Evolutionary conservation across 2,113 vertebrate species (phyloP), one percentile per base, ranked within the genome.

Genomic region (Hipposideros armiger): DNA sequence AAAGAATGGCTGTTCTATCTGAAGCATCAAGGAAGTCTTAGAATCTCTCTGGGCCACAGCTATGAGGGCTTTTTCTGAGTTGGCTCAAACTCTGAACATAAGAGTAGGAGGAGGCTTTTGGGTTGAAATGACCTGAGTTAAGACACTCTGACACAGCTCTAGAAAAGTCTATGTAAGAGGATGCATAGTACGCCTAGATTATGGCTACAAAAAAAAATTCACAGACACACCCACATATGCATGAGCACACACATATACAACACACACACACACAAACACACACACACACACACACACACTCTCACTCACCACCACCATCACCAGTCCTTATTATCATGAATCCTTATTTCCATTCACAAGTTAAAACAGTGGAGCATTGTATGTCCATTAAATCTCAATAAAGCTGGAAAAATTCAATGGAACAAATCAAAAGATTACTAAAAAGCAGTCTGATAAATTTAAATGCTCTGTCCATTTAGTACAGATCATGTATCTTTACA

Each of bases 361-460:
- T 84, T 87, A 52, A 89, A 89, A 91, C 11, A 91, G 77, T 56
- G 42, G 40, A 93, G 87, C 28, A 93, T 67, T 67, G 47, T 36
- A 50, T 54, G n/a, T 42, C 19, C 24, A 87, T 74, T 56, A 10
- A 15, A 82, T 81, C 47, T 58, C 50, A 87, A 72, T 67, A 87
- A 87, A 47, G 47, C 56, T 73, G 47, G 32, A 69, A 40, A 40
- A 66, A 73, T 15, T 36, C 10, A 30, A 30, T 81, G 17, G 32
- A 86, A 90, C 30, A 88, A 94, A 95, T 77, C 16, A 86, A 87
- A 97, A 90, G 10, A 76, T 72, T 81, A 60, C 5, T 89, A 69
- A 78, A 94, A 92, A 87, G 0, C 17, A 92, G 14, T 30, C 30
- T 70, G 30, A 28, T 81, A 74, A 90, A 92, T 92, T 82, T 88